These are phyloP conservation scores for Ormyrus nitidulus DNA, from an alignment of 2,888 invertebrate species.

Conservation along the genomic window DNA sequence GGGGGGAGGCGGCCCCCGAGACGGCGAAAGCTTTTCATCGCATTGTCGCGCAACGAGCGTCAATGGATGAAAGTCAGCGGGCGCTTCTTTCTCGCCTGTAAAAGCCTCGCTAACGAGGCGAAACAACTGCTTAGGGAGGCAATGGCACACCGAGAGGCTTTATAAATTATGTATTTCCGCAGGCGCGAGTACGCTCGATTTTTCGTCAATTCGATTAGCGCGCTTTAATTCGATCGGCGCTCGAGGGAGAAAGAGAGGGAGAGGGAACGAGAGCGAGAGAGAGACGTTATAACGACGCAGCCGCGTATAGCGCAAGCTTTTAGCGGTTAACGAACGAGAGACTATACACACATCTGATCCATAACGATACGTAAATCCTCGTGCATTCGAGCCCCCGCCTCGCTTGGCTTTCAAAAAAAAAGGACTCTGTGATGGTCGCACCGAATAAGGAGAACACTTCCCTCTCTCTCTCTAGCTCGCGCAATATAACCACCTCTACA, in stretches of 20 bases:
- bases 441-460: background rate
- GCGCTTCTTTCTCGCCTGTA: conserved; percentile 4
- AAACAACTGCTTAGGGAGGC: conserved; percentile 47
- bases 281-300: too few species aligned
- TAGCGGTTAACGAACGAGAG: too few species aligned
- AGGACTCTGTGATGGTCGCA: too few species aligned
- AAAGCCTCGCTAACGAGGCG: conserved; percentile 46
- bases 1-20: background rate
- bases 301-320: too few species aligned
- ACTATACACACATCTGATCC: too few species aligned
- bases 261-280: too few species aligned
- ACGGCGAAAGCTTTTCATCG: conserved; percentile 43
- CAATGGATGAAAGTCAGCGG: too few species aligned
- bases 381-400: too few species aligned
- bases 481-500: background rate
- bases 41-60: background rate
- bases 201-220: conserved; percentile 41
- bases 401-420: too few species aligned
- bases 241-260: background rate
- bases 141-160: conserved; percentile 33
- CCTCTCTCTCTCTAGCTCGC: background rate
- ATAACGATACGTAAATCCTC: too few species aligned
- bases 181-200: background rate
- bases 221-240: conserved; percentile 2
- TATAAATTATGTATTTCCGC: conserved; percentile 36